Conservation (phyloP, 92 coral and sea anemone genomes). For the Bergia sp. region DNA sequence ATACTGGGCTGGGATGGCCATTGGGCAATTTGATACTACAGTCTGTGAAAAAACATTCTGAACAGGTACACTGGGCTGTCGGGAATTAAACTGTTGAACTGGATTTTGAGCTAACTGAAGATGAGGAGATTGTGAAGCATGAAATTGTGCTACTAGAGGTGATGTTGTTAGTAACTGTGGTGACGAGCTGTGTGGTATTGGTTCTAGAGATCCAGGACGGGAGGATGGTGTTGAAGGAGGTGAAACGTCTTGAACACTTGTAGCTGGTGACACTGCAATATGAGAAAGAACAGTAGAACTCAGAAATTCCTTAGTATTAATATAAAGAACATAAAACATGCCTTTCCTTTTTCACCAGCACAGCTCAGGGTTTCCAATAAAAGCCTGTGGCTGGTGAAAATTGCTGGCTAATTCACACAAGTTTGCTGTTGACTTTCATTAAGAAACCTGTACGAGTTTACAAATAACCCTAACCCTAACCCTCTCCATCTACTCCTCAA, state of each 20-base stretch:
- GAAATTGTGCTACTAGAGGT: slow-evolving; percentile 76
- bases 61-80: slow-evolving; percentile 61
- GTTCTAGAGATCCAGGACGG: slow-evolving; percentile 71
- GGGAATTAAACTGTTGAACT: slow-evolving; percentile 57
- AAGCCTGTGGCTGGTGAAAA: too few species aligned
- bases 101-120: slow-evolving; percentile 55
- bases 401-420: too few species aligned
- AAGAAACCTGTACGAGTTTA: too few species aligned
- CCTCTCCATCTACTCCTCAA: too few species aligned
- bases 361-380: too few species aligned
- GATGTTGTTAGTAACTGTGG: slow-evolving; percentile 83
- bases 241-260: slow-evolving; percentile 95
- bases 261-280: slow-evolving; percentile 83
- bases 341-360: too few species aligned
- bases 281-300: neutral
- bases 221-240: slow-evolving; percentile 98
- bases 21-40: slow-evolving; percentile 60
- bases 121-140: slow-evolving; percentile 77
- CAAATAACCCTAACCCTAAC: too few species aligned
- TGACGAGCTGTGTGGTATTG: slow-evolving; percentile 77
- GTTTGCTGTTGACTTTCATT: too few species aligned
- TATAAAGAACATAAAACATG: too few species aligned
- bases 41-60: slow-evolving; percentile 65
- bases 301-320: neutral
- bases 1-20: slow-evolving; percentile 58